phyloP scores from a whole-genome alignment of 2,888 invertebrate genomes.

The Tupiocoris notatus region DNA sequence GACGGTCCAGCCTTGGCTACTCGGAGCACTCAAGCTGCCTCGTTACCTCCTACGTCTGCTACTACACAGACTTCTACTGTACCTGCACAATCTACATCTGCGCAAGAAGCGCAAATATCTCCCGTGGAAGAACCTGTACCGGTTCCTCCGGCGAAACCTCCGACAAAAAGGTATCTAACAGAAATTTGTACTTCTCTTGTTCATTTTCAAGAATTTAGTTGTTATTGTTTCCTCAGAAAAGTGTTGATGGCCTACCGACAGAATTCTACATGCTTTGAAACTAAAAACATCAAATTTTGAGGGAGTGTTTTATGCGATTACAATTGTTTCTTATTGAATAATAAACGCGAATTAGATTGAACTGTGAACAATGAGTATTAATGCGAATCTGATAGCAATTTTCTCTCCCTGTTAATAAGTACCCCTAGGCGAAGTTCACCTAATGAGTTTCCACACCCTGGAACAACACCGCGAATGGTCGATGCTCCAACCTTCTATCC shows the following conservation, averaged over 20 bases:
- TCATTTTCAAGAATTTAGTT: neutral
- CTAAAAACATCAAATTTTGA: no score
- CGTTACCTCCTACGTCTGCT: neutral
- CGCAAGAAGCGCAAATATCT: neutral
- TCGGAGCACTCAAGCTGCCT: conserved; percentile 38
- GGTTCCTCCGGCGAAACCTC: conserved; percentile 42
- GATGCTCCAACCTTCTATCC: conserved; percentile 80
- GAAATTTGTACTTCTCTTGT: conserved; percentile 51
- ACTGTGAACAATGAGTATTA: neutral
- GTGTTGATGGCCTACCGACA: no score
- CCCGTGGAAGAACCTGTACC: neutral
- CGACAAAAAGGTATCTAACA: conserved; percentile 52
- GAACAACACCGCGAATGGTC: conserved; percentile 46
- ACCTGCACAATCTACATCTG: neutral
- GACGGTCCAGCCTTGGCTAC: conserved; percentile 27
- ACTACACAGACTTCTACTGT: neutral
- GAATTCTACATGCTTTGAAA: no score
- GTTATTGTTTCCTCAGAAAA: no score
- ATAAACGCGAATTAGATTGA: neutral
- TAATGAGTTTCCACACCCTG: conserved; percentile 38
- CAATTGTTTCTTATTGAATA: no score
- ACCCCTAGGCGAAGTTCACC: conserved; percentile 32
- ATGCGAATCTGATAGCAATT: neutral
- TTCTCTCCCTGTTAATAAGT: neutral
- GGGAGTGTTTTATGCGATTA: no score